Percentiles rank a stretch among this genome's conserved stretches.
phyloP scores from a whole-genome alignment of 1,140 invertebrate species.

The Diplogasteroides magnus region DNA sequence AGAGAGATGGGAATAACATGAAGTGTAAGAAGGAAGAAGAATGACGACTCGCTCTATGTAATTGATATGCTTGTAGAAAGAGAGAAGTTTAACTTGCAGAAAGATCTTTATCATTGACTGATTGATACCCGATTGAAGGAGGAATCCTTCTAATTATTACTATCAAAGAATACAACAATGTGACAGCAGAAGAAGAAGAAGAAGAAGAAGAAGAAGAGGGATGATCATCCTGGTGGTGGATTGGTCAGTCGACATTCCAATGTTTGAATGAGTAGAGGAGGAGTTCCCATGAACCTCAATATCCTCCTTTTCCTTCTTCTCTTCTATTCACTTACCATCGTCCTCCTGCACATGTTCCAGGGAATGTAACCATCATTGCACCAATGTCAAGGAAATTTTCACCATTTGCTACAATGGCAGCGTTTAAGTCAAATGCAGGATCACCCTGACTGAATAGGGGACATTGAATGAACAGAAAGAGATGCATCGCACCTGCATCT shows the following conservation, averaged over 20 bases:
- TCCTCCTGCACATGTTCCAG: neutral
- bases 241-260: neutral
- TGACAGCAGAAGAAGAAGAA: neutral
- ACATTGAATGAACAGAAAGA: too few species aligned
- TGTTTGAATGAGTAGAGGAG: neutral
- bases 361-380: neutral
- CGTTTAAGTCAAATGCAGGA: neutral
- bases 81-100: too few species aligned
- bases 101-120: too few species aligned
- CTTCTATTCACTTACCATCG: neutral
- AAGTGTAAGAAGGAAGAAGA: neutral
- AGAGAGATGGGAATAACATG: neutral
- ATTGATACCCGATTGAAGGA: too few species aligned
- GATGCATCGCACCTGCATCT: neutral
- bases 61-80: neutral
- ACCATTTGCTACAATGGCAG: neutral
- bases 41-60: neutral
- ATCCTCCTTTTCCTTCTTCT: neutral
- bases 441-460: neutral
- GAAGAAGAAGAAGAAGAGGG: neutral
- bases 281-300: neutral
- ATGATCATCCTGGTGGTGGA: neutral
- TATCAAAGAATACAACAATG: neutral
- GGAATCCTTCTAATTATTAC: too few species aligned
- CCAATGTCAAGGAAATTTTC: neutral